Base-by-base conservation (phyloP, 2,797 vertebrate genomes). In the Petrocephalus schoutedeni region DNA sequence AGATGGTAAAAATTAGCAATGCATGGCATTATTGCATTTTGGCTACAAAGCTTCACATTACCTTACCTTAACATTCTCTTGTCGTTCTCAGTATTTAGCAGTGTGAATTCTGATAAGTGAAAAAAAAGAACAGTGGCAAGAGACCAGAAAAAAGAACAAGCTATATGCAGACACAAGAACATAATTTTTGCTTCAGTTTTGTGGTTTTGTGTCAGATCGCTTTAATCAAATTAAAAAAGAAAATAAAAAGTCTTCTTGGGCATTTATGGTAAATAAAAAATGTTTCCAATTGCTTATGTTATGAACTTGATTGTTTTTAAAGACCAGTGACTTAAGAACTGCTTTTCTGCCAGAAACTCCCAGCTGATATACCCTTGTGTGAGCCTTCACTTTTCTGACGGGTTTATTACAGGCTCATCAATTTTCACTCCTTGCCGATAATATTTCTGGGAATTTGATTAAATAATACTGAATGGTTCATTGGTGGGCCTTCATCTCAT, bases 1-100 rank as follows among this genome's bases (percentile, higher is more conserved):
- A 77, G 71, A 83, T 83, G 80, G 80, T 83, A 83, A 83, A 28
- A 83, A 83, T 83, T 83, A 83, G 8, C 80, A 53, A 54, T 83
- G 80, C 45, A 51, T 83, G 80, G 49, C 21, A 14, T 10, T 21
- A 19, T 10, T 21, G 36, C 36, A 28, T 41, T 28, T 51, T 83
- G 80, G 41, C 80, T 21, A 83, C n/a, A 51, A 1, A 51, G 14
- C 80, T 51, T 51, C 45, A 83, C 41, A 19, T 83, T 8, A 51
- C 51, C 80, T 45, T 54, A n/a, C n/a, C n/a, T n/a, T n/a, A n/a
- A 54, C 0, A 23, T 21, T 54, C 80, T 54, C 45, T 54, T 21
- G 41, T 54, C n/a, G 8, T n/a, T 41, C 1, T 23, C 7, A 54
- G 53, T 83, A 49, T 84, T 84, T 54, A 84, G 12, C 21, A 54